Conservation (phyloP, 2,113 vertebrate genomes). For the Alexandromys fortis region DNA sequence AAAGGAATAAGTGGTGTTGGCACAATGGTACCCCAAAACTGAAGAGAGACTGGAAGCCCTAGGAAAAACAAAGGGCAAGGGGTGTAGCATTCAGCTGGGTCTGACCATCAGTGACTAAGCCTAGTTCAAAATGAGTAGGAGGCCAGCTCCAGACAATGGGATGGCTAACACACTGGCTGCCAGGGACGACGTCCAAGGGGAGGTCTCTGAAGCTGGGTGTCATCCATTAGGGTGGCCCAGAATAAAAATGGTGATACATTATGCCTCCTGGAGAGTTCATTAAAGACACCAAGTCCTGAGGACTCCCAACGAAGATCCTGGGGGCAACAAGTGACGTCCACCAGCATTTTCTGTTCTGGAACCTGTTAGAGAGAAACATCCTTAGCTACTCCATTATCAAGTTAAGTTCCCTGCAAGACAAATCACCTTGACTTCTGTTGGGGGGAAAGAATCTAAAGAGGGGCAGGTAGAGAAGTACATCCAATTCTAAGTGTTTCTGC, state of each 20-base stretch:
- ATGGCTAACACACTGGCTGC: conserved; percentile 52
- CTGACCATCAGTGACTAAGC: conserved; percentile 41
- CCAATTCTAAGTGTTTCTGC: background rate
- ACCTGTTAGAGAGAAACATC: conserved; percentile 77
- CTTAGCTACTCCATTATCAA: conserved; percentile 70
- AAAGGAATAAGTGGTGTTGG: background rate
- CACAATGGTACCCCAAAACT: conserved; percentile 18
- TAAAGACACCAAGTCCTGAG: conserved; percentile 67
- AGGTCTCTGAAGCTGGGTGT: conserved; percentile 65
- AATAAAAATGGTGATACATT: conserved; percentile 66
- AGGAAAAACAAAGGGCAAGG: background rate
- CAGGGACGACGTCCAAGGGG: conserved; percentile 60
- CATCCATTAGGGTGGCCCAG: conserved; percentile 74
- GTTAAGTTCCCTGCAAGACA: conserved; percentile 37
- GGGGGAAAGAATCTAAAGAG: background rate
- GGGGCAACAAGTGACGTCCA: conserved; percentile 70
- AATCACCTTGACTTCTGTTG: background rate
- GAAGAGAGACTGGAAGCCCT: background rate
- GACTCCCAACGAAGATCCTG: conserved; percentile 70
- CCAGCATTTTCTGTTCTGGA: conserved; percentile 68
- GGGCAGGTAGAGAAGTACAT: background rate
- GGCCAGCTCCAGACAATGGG: conserved; percentile 19
- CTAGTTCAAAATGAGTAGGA: conserved; percentile 10
- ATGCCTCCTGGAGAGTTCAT: conserved; percentile 65
- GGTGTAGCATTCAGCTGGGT: background rate